Evolutionary conservation across 2,888 invertebrate species (phyloP), one percentile per base, ranked within the genome.

Genomic region (Rhyacophila evoluta): DNA sequence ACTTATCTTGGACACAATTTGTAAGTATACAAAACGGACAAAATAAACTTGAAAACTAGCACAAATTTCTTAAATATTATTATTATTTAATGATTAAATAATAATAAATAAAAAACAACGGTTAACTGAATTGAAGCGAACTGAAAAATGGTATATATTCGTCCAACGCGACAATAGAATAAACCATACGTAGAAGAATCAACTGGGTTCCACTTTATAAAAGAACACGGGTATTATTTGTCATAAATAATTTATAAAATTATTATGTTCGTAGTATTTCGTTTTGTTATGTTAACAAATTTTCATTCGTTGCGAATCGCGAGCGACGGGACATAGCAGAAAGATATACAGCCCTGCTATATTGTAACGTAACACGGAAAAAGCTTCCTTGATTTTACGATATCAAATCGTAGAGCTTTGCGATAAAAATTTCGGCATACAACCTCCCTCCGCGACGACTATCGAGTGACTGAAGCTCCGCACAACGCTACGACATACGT

Each of bases 391-490:
- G 19, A 55, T 55, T 55, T 55, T 55, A 55, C 55, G 55, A 55
- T 55, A 55, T 33, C 2, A 33, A 10, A 55, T 55, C 55, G 55
- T 10, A 12, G 55, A 55, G 55, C 55, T 55, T 55, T 55, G 10
- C 1, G n/a, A n/a, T 15, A 28, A 75, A 55, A 75, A 70, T 70
- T 38, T 39, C 70, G 75, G 67, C 72, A 36, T n/a, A 2, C 33
- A 67, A 70, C 79, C 79, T 74, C 41, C 77, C 67, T 33, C 28
- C 8, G 6, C 72, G 76, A 25, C 77, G 79, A 70, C 37, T 76
- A 74, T 71, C 37, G 72, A 41, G 69, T 74, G 78, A 81, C 81
- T 81, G 80, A 80, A 76, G 75, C 19, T 79, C 77, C 77, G 79
- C 19, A 67, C 19, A 36, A 71, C 29, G 76, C 74, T 75, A 68